These are phyloP conservation scores for Cacatua alba DNA, from an alignment of 2,113 vertebrate species.

Conservation along the genomic window DNA sequence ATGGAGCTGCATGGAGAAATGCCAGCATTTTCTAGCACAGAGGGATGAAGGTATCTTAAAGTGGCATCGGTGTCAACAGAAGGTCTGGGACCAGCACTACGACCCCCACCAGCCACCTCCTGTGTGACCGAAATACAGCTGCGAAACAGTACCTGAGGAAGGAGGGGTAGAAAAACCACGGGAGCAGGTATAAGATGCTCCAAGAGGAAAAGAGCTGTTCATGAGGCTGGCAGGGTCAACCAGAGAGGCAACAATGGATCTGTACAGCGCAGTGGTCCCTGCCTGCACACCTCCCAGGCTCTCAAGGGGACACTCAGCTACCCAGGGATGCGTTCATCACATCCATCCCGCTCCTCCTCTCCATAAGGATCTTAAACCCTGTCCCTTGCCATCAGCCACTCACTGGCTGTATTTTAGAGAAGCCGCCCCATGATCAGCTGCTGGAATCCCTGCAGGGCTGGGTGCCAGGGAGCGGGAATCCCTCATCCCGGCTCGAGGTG, in stretches of 20 bases:
- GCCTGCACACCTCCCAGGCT: not conserved
- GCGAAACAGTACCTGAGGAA: not conserved
- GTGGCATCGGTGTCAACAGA: not conserved
- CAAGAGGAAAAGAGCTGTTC: not conserved
- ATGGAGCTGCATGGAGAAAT: not conserved
- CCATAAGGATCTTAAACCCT: not conserved
- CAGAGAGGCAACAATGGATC: not conserved
- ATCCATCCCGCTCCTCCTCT: not conserved
- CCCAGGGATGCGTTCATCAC: not conserved
- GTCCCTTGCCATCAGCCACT: not conserved
- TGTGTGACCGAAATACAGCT: not conserved
- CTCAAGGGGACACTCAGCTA: not conserved
- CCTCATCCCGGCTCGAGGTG: not conserved
- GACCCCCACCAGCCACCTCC: not conserved
- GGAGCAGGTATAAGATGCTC: not conserved
- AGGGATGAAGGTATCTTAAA: not conserved
- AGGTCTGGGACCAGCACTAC: not conserved
- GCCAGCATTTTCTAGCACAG: not conserved
- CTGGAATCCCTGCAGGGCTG: not conserved
- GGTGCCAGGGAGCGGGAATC: not conserved
- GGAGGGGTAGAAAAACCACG: rapidly evolving
- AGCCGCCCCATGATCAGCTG: not conserved
- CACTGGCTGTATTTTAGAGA: not conserved
- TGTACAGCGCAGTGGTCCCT: rapidly evolving
- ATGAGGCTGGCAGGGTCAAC: not conserved